These are phyloP conservation scores for Deroptyus accipitrinus DNA, from an alignment of 2,113 vertebrate genomes.

Conservation along the genomic window DNA sequence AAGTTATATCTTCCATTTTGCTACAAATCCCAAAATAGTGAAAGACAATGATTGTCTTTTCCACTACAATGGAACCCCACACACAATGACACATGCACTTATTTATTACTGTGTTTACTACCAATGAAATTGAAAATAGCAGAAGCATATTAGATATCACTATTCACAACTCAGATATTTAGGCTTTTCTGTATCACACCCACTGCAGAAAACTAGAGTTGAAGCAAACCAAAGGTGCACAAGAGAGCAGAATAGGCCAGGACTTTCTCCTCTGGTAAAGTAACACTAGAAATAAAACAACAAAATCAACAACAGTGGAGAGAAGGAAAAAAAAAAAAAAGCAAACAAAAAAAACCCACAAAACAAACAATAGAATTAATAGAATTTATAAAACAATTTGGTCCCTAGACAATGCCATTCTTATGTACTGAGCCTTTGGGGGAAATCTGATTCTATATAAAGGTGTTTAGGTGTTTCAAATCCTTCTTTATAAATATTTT, in stretches of 20 bases:
- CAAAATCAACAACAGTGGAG: background rate
- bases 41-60: background rate
- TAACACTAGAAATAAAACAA: background rate
- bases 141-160: background rate
- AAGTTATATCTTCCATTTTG: background rate
- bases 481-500: background rate
- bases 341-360: background rate
- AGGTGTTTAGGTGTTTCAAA: background rate
- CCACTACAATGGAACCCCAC: background rate
- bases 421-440: background rate
- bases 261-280: background rate
- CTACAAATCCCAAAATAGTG: background rate
- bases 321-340: too few species aligned
- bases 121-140: background rate
- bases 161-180: background rate
- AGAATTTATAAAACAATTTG: background rate
- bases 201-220: background rate
- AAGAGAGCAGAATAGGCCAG: background rate
- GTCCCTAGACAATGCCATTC: background rate
- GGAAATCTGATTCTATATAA: background rate
- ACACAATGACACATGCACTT: background rate
- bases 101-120: background rate
- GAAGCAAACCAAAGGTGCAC: background rate
- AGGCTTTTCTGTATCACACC: background rate
- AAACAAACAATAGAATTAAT: background rate